Evolutionary conservation across 2,888 invertebrate genomes (phyloP), one percentile per base, ranked within the genome.

Genomic region (Drosophila lacicola): DNA sequence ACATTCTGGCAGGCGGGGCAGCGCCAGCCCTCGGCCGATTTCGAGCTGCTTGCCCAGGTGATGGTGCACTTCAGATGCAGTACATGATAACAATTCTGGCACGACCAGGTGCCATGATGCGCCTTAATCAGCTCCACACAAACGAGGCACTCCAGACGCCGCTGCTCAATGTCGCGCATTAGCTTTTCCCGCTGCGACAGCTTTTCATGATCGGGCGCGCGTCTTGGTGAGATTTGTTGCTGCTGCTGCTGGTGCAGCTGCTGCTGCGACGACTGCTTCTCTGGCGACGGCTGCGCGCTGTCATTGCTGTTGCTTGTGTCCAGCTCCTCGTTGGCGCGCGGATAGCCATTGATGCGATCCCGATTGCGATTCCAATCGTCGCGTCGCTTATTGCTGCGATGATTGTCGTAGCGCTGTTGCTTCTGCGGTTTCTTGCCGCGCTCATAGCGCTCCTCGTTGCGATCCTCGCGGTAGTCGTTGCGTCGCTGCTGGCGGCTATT

Each of bases 1-100:
- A 96, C 95, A 91, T 97, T 96, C 92, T 98, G 98, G 91, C 99
- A 99, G 0, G 98, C 98, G 0, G 99, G 99, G 91, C 99, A 99
- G 19, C 98, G 95, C 99, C 99, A 99, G 64, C 96, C 96, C 56
- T 94, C 95, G 74, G 96, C 96, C 63, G 94, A 94, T 90, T 95
- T 95, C 21, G 97, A 97, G 70, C 96, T 96, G 76, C 94, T 94
- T 0, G 98, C 98, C 99, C 99, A 99, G 88, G 97, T 96, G 78
- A 95, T 95, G 67, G 97, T 96, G 91, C 99, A 99, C 70, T 95
- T 94, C 13, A 99, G 94, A 93, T 99, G 99, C 73, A 98, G 94
- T 58, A 98, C 96, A 91, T 99, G 97, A 92, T 95, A 98, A 90
- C 99, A 99, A 86, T 96, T 97, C 72, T 93, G 92, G 91, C 99